Base-by-base conservation (phyloP, 2,888 invertebrate genomes). In the Luffia ferchaultella region DNA sequence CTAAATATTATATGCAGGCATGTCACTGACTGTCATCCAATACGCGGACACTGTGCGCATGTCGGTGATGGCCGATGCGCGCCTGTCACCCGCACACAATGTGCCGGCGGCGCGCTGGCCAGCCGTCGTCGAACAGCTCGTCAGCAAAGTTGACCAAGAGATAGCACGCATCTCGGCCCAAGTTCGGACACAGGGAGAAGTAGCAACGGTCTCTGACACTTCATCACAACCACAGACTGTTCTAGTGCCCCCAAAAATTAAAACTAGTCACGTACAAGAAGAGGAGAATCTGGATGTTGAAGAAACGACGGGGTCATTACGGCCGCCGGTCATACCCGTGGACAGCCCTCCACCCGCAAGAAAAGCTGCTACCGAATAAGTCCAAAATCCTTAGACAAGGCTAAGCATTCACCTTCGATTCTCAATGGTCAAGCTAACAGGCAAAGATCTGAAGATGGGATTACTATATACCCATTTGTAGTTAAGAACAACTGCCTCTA, bases 51-150 rank as follows among this genome's bases (percentile, higher is more conserved):
- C 86, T 1, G 85, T 91, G 1, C 85, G 88, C 1, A 68, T 92
- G 3, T 88, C 88, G 1, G 89, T 91, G 5, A 92, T 92, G 90
- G 86, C 88, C 1, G 91, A 92, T 65, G 87, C 90, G 0, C 85
- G 89, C 15, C 73, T 91, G n/a, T 85, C 87, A 0, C 91, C 91
- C 0, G 82, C 87, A 16, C 91, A 91, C 71, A 68, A 73, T 1
- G 69, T 85, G 45, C 80, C 89, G 1, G 85, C 87, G 2, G 55
- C 64, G 1, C 70, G 84, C 12, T 85, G 84, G 84, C 61, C 80
- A 0, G 58, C 62, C 2, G 74, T 70, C 15, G 60, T 79, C n/a
- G 73, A 77, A n/a, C 75, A 76, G 20, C 60, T 82, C 1, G 62
- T 79, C 51, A 55, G 63, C 3, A 76, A 70, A 58, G 61, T 82